A percentile compares a stretch with the other conserved stretches of the same genome.
Evolutionary conservation across 2,888 invertebrate species (phyloP).

Genomic region (Helicoverpa assulta): DNA sequence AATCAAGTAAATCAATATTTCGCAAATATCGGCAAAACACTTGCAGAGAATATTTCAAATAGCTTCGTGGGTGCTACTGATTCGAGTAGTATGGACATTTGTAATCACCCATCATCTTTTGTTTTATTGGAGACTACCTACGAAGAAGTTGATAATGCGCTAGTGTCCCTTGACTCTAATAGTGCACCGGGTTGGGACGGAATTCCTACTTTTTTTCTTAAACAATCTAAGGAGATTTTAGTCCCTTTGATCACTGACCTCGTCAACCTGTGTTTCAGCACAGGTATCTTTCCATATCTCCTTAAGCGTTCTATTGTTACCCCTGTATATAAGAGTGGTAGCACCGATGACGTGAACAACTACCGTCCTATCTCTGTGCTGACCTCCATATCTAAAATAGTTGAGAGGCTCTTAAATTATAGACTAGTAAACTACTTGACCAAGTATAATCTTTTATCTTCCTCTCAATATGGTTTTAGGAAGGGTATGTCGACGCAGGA

Average conservation of each 20-base stretch:
- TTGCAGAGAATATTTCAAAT: constrained; percentile 11
- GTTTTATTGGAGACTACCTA: not conserved
- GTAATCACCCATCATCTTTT: constrained; percentile 2
- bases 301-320: constrained; percentile 15
- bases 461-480: constrained; percentile 31
- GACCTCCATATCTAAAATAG: constrained; percentile 18
- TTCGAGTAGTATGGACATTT: not conserved
- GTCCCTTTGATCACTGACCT: constrained; percentile 17
- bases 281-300: constrained; percentile 1
- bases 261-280: constrained; percentile 3
- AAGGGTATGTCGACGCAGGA: constrained; percentile 18
- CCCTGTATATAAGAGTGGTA: constrained; percentile 31
- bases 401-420: constrained; percentile 3
- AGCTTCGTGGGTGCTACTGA: not conserved
- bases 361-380: constrained; percentile 30
- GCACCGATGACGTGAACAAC: constrained; percentile 17
- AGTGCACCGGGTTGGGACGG: constrained; percentile 3
- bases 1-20: constrained; percentile 14
- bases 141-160: not conserved
- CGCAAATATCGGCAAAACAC: constrained; percentile 7
- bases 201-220: constrained; percentile 17
- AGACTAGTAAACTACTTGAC: not conserved
- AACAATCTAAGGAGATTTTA: constrained; percentile 19
- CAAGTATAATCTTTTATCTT: constrained; percentile 6
- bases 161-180: constrained; percentile 4